Evolutionary conservation across 2,797 vertebrate species (phyloP).

Genomic region (Sebastes paucispinis): DNA sequence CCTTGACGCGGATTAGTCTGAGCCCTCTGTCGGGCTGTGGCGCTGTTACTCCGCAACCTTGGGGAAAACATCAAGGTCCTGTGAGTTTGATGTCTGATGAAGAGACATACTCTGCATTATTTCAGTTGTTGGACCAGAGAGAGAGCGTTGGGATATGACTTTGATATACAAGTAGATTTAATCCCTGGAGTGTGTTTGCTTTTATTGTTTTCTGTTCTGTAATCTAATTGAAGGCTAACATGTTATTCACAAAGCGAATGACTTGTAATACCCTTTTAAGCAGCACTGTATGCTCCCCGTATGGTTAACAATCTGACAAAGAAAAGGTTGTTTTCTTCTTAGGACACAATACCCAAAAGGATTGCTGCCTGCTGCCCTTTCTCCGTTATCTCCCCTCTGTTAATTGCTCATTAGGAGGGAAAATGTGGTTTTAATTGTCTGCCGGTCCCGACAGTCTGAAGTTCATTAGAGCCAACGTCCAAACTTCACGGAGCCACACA

Average conservation of each 20-base stretch:
- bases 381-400: conserved; percentile 47
- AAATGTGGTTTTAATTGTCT: conserved; percentile 69
- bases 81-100: conserved; percentile 15
- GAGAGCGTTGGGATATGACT: background rate
- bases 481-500: conserved; percentile 42
- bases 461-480: conserved; percentile 71
- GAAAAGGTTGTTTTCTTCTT: conserved; percentile 20
- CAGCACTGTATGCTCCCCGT: background rate
- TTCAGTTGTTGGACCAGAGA: background rate
- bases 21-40: background rate
- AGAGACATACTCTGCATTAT: conserved; percentile 17
- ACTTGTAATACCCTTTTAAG: conserved; percentile 3
- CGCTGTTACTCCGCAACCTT: conserved; percentile 34
- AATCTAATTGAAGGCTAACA: conserved; percentile 9
- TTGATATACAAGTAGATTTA: background rate
- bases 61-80: conserved; percentile 22
- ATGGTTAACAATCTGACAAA: conserved; percentile 35
- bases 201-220: background rate
- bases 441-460: conserved; percentile 55
- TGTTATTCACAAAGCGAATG: conserved; percentile 17
- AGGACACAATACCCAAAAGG: conserved; percentile 19
- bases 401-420: conserved; percentile 73
- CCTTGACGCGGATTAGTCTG: conserved; percentile 32
- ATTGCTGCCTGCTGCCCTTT: conserved; percentile 30
- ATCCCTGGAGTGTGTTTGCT: conserved; percentile 1